phyloP scores from a whole-genome alignment of 2,113 vertebrate genomes.

The Heliornis fulica region DNA sequence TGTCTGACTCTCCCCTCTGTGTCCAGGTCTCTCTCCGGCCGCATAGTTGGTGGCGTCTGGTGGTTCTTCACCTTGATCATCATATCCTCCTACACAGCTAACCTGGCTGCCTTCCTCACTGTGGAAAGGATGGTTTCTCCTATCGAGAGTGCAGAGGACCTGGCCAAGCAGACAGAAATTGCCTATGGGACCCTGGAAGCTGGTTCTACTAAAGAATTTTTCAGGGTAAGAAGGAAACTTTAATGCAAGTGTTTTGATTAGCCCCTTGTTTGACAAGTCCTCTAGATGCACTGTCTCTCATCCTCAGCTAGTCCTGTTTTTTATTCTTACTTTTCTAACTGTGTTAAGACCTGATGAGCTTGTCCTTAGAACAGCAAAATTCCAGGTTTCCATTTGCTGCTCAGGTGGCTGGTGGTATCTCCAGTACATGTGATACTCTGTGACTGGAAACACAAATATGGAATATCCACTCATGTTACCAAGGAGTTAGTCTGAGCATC shows the following conservation, averaged over 20 bases:
- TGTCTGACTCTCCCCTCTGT: slow-evolving; percentile 26
- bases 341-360: background rate
- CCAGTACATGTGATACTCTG: background rate
- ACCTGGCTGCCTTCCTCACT: slow-evolving; percentile 96
- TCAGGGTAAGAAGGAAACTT: slow-evolving; percentile 82
- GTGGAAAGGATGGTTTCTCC: slow-evolving; percentile 99
- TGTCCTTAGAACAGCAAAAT: background rate
- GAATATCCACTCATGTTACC: background rate
- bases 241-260: background rate
- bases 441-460: background rate
- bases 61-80: slow-evolving; percentile 99
- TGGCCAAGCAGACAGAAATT: slow-evolving; percentile 98
- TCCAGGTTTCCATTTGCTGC: background rate
- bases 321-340: background rate
- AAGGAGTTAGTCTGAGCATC: background rate
- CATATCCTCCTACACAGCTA: slow-evolving; percentile 98
- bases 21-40: slow-evolving; percentile 92
- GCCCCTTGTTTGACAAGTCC: background rate
- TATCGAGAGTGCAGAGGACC: slow-evolving; percentile 96
- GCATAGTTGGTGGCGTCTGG: slow-evolving; percentile 98
- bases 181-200: slow-evolving; percentile 95
- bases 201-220: slow-evolving; percentile 98
- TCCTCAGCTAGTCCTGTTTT: background rate
- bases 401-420: background rate
- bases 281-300: background rate